Percentiles rank a stretch among this genome's conserved stretches.
Conservation (phyloP, 2,888 invertebrate genomes). For the Cremastinae sp. region DNA sequence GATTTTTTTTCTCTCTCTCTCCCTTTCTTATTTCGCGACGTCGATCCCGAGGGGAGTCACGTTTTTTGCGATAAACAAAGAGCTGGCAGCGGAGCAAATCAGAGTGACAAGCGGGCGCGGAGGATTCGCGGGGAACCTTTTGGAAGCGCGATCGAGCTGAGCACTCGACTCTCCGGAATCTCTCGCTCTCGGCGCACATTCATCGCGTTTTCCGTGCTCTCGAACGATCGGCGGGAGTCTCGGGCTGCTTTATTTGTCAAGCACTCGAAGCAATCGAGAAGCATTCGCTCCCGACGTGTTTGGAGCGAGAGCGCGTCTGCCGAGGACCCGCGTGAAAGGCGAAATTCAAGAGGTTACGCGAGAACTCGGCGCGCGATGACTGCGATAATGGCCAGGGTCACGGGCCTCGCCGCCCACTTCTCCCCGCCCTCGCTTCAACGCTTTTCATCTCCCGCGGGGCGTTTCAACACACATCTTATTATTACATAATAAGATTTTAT, state of each 20-base stretch:
- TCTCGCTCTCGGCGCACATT: constrained; percentile 27
- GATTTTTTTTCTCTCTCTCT: constrained; percentile 24
- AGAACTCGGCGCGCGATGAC: constrained; percentile 47
- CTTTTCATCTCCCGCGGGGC: no score
- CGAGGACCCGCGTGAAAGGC: constrained; percentile 21
- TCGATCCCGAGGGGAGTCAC: neutral
- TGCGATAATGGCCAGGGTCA: constrained; percentile 63
- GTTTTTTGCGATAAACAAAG: neutral
- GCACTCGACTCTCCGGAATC: constrained; percentile 64
- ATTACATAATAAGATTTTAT: no score
- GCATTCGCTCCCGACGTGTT: neutral
- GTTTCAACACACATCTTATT: no score
- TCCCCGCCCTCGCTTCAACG: no score
- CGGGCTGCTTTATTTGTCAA: constrained; percentile 72
- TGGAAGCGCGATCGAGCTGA: constrained; percentile 50
- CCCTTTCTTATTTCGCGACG: constrained; percentile 8
- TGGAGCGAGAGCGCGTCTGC: neutral
- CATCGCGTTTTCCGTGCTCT: constrained; percentile 35
- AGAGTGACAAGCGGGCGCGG: neutral
- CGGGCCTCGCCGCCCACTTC: constrained; percentile 18
- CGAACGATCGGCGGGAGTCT: constrained; percentile 42
- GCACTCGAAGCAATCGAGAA: constrained; percentile 54
- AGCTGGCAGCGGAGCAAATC: neutral
- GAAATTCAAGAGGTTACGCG: constrained; percentile 69
- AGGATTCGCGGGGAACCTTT: neutral